A percentile compares a stretch with the other conserved stretches of the same genome.
Evolutionary conservation across 2,888 invertebrate genomes (phyloP).

Genomic region (Diplazon laetatorius): DNA sequence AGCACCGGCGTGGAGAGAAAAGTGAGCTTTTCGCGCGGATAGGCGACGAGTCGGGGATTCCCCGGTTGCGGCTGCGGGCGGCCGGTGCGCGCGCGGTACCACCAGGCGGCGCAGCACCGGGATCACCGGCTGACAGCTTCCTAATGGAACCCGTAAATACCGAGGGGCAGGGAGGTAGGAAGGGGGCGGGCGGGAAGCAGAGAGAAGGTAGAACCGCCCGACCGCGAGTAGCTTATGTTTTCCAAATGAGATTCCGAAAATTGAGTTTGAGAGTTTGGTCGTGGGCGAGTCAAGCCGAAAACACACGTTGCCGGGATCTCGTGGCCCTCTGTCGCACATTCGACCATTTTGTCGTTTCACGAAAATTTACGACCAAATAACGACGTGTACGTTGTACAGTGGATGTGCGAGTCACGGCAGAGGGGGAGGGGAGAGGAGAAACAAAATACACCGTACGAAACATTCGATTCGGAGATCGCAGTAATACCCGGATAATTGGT

Average conservation of each 20-base stretch:
- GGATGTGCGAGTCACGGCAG: too few species aligned
- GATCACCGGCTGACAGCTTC: conserved; percentile 81
- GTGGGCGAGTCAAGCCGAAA: conserved; percentile 25
- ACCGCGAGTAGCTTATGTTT: conserved; percentile 80
- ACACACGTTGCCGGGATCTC: background rate
- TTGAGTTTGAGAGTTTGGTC: conserved; percentile 76
- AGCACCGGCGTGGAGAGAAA: conserved; percentile 28
- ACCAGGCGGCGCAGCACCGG: conserved; percentile 73
- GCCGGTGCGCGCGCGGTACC: conserved; percentile 69
- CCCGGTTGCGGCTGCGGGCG: conserved; percentile 44
- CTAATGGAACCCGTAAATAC: conserved; percentile 82
- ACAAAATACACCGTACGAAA: too few species aligned
- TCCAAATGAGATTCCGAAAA: conserved; percentile 82
- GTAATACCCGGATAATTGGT: conserved; percentile 15
- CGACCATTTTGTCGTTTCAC: background rate
- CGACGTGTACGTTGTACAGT: too few species aligned
- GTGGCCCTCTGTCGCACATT: background rate
- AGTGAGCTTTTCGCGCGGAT: conserved; percentile 14
- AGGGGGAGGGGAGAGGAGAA: too few species aligned
- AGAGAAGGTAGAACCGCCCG: conserved; percentile 63
- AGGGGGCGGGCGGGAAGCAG: too few species aligned
- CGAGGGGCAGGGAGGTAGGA: conserved; percentile 20
- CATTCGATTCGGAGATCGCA: background rate
- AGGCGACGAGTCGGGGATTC: background rate
- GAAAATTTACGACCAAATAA: background rate